Conservation (phyloP, 2,888 invertebrate genomes). For the Mesorhabditis belari region DNA sequence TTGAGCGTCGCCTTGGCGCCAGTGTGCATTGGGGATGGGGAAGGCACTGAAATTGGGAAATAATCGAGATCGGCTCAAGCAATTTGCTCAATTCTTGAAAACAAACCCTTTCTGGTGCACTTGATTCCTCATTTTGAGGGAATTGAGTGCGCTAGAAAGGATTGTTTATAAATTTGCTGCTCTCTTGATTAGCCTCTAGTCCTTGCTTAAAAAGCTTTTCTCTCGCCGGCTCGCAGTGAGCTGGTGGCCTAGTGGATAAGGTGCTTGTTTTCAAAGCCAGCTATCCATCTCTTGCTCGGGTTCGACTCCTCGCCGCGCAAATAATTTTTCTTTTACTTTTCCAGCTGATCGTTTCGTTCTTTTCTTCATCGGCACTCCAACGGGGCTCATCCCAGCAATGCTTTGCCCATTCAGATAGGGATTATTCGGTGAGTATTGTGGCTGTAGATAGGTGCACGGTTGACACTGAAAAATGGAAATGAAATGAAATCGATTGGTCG, state of each 20-base stretch:
- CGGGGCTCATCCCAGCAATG: conserved; percentile 1
- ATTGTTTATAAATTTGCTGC: no score
- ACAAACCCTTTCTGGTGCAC: no score
- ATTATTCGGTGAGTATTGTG: conserved; percentile 25
- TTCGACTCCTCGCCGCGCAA: not conserved
- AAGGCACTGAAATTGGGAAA: conserved; percentile 23
- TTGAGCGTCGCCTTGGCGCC: conserved; percentile 1
- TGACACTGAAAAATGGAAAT: conserved; percentile 21
- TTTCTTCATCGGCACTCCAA: not conserved
- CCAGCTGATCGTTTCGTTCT: not conserved
- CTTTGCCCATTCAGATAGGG: conserved; percentile 20
- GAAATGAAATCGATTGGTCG: no score
- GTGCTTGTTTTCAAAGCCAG: no score
- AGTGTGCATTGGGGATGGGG: conserved; percentile 40
- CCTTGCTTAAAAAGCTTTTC: no score
- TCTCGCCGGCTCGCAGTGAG: no score
- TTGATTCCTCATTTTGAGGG: no score
- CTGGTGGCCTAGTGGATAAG: no score
- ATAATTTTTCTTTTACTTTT: not conserved
- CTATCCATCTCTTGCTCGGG: no score
- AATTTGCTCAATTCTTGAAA: no score
- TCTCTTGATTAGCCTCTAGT: no score
- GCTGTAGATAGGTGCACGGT: conserved; percentile 36
- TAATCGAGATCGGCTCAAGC: not conserved
- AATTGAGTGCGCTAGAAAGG: no score